Evolutionary conservation across 23 tunicate species (phyloP).

Genomic region (Diplosoma virens): DNA sequence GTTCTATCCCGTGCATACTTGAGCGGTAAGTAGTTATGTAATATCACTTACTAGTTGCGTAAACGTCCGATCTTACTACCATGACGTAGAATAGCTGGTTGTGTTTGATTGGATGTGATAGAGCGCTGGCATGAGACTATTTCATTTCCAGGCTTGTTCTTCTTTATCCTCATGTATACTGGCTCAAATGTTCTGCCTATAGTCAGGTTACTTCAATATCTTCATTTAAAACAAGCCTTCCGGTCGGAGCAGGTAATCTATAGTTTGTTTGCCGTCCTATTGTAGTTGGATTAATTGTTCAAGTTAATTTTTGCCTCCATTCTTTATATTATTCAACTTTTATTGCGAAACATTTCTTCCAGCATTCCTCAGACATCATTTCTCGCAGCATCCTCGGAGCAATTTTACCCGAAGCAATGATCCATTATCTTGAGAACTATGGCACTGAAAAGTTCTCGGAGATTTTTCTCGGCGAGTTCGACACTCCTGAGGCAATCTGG

Average conservation of each 20-base stretch:
- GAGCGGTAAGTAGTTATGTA: slow-evolving; percentile 50
- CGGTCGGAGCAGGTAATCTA: slow-evolving; percentile 28
- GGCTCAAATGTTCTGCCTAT: slow-evolving; percentile 98
- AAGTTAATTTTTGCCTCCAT: neutral
- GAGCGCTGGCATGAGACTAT: too few relatives aligned
- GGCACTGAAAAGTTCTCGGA: slow-evolving; percentile 95
- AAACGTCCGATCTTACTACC: too few relatives aligned
- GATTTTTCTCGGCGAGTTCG: slow-evolving; percentile 97
- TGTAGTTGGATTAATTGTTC: neutral
- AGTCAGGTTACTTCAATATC: slow-evolving; percentile 82
- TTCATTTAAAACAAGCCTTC: slow-evolving; percentile 90
- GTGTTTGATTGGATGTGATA: too few relatives aligned
- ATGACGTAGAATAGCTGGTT: too few relatives aligned
- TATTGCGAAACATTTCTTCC: neutral
- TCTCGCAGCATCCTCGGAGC: slow-evolving; percentile 83
- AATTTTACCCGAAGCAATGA: slow-evolving; percentile 96
- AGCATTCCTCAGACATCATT: slow-evolving; percentile 71
- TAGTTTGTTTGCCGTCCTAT: neutral
- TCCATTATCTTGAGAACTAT: slow-evolving; percentile 96
- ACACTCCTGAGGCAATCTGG: slow-evolving; percentile 99
- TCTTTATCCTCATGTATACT: slow-evolving; percentile 98
- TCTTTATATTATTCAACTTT: neutral
- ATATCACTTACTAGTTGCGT: too few relatives aligned
- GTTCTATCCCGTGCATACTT: slow-evolving; percentile 69
- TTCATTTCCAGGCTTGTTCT: slow-evolving; percentile 77